Conservation (phyloP, 2,113 vertebrate species). For the Romanogobio albipinnatus region DNA sequence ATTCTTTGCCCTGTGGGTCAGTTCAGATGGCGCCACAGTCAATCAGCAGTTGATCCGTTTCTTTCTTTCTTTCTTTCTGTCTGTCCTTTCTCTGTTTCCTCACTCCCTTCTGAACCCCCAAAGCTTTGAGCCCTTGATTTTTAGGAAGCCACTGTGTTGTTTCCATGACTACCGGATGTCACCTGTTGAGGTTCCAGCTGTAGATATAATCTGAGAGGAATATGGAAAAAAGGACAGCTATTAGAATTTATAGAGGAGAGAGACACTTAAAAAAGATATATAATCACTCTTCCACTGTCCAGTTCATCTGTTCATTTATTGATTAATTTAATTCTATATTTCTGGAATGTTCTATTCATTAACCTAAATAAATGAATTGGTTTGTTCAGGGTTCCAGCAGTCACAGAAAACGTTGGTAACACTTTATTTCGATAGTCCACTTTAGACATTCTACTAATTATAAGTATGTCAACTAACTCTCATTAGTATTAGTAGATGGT, state of each 20-base stretch:
- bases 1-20: slow-evolving; percentile 1
- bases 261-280: not conserved
- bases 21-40: not conserved
- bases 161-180: slow-evolving; percentile 55
- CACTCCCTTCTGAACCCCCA: slow-evolving; percentile 34
- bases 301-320: not conserved
- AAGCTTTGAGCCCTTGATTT: slow-evolving; percentile 21
- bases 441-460: too few relatives aligned
- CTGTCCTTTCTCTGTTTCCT: slow-evolving; percentile 4
- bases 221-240: not conserved
- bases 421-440: too few relatives aligned
- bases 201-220: not conserved
- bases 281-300: not conserved
- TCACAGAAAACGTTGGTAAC: too few relatives aligned
- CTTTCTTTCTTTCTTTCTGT: not conserved
- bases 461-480: too few relatives aligned
- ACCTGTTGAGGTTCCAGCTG: slow-evolving; percentile 45
- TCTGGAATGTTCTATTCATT: not conserved
- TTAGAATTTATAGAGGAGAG: not conserved
- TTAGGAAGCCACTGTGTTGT: slow-evolving; percentile 38
- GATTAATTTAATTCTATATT: not conserved
- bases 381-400: too few relatives aligned
- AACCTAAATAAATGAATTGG: too few relatives aligned
- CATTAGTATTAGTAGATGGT: too few relatives aligned
- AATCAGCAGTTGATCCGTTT: not conserved